Evolutionary conservation across 2,113 vertebrate genomes (phyloP).

Genomic region (Chascanopsetta lugubris): DNA sequence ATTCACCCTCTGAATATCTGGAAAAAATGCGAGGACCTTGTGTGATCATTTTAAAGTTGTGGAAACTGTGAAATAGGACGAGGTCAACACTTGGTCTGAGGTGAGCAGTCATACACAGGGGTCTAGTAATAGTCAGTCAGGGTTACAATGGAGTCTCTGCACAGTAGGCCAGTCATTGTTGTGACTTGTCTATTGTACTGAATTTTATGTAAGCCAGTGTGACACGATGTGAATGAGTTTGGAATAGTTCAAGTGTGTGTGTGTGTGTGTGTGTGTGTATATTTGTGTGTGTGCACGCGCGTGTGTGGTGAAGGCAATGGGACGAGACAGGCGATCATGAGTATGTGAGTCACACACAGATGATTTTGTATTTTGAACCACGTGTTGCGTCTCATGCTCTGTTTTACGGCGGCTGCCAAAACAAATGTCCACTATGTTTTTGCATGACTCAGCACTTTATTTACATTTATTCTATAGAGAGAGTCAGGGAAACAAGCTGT

Average conservation of each 20-base stretch:
- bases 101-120: neutral
- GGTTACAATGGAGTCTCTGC: no score
- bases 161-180: neutral
- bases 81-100: neutral
- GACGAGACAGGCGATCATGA: slow-evolving; percentile 10
- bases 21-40: neutral
- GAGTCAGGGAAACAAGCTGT: no score
- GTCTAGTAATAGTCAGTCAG: no score
- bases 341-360: neutral
- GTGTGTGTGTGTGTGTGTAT: neutral
- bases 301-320: neutral
- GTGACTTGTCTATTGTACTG: no score
- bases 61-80: neutral
- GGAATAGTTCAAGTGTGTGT: no score
- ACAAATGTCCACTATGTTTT: neutral
- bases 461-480: no score
- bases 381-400: neutral
- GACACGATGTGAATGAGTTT: neutral
- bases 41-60: neutral
- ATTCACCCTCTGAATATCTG: neutral
- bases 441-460: no score
- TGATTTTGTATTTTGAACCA: neutral
- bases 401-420: neutral
- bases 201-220: neutral
- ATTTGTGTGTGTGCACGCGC: no score